A percentile compares a stretch with the other conserved stretches of the same genome.
These are phyloP conservation scores for Dryobota labecula DNA, from an alignment of 2,888 invertebrate species.

Conservation along the genomic window DNA sequence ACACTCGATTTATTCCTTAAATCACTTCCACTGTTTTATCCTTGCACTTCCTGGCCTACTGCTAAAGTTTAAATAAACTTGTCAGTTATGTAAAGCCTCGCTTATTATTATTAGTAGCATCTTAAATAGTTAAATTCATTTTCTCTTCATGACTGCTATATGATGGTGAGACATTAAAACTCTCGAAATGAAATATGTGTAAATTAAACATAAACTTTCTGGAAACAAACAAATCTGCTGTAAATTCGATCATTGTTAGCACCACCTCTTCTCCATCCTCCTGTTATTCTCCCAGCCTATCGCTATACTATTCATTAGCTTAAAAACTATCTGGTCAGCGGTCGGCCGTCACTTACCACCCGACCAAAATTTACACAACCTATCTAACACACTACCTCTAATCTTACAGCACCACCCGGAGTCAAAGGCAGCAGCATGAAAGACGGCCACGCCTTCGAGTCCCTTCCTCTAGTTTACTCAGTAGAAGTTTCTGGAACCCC, in stretches of 20 bases:
- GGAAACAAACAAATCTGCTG: conserved; percentile 24
- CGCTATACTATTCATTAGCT: conserved; percentile 39
- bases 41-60: conserved; percentile 8
- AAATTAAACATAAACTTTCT: not conserved
- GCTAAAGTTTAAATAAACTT: conserved; percentile 14
- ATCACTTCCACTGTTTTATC: conserved; percentile 9
- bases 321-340: not conserved
- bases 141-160: not conserved
- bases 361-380: not conserved
- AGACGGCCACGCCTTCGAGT: conserved; percentile 94
- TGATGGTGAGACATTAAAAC: not conserved
- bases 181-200: not conserved
- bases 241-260: conserved; percentile 22
- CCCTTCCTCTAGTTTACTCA: conserved; percentile 95
- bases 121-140: not conserved
- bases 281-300: conserved; percentile 45
- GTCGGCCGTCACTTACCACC: not conserved
- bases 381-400: conserved; percentile 54
- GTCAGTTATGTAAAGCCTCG: not conserved
- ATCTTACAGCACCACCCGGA: conserved; percentile 92
- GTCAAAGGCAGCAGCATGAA: conserved; percentile 93
- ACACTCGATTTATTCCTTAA: conserved; percentile 31
- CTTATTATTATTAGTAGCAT: not conserved
- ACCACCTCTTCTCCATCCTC: conserved; percentile 6
- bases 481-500: conserved; percentile 94